Base-by-base conservation (phyloP, 2,888 invertebrate species). In the Caradrina clavipalpis region DNA sequence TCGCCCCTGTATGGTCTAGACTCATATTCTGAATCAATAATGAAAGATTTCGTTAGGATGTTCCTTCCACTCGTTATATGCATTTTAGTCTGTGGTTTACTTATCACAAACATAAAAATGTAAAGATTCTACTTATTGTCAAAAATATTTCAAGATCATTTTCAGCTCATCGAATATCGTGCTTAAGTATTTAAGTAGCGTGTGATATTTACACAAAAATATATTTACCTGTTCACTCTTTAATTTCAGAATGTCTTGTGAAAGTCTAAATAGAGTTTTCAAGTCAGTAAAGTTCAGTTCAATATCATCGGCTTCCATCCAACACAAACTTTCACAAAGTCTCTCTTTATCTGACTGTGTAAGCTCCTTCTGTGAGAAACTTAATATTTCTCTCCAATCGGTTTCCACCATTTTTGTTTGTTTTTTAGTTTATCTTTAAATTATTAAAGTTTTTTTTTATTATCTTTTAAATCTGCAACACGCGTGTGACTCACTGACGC, bases 201-300 rank as follows among this genome's bases (percentile, higher is more conserved):
- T 10, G 15, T 11, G 11, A 19, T 26, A 60, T 5, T 5, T 42
- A 13, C 42, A 17, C 2, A 7, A 13, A 47, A 72, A 61, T 1
- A 22, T 19, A 47, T 77, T 83, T 93, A 97, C 97, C 96, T 97
- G 97, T 91, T 97, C 97, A 73, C 96, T 97, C 93, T 97, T 97
- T 80, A 96, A 97, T 86, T 97, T 97, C 57, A 97, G 88, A 83
- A 97, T 96, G 91, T 97, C 97, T 88, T 97, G 97, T n/a, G 97
- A 94, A 4, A 97, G 89, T 86, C 96, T 95, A 85, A 97, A 96
- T 26, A 97, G 89, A 7, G 93, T 93, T 87, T 96, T 96, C 61
- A 97, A 93, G 86, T 97, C 96, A 31, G 96, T 91, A 73, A 96
- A 92, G 85, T 96, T 96, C 1, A 96, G 87, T 83, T 96, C 96